Percentiles rank a stretch among this genome's conserved stretches.
These are phyloP conservation scores for Deilephila elpenor DNA, from an alignment of 2,888 invertebrate species.

Conservation along the genomic window DNA sequence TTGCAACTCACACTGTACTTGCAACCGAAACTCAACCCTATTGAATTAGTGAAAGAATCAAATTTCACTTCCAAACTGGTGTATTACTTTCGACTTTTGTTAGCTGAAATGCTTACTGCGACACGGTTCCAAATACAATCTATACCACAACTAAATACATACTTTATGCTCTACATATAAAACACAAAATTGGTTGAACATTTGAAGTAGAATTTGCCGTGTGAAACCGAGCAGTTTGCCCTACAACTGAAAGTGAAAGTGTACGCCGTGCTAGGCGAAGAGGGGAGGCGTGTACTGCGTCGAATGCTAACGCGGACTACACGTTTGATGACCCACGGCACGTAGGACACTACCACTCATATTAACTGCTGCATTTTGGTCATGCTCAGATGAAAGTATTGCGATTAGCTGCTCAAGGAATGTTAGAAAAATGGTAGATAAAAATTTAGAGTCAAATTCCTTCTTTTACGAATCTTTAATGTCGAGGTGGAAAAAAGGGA, in stretches of 20 bases:
- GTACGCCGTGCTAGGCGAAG: slow-evolving; percentile 54
- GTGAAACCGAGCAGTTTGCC: slow-evolving; percentile 63
- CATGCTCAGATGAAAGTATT: slow-evolving; percentile 57
- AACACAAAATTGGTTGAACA: not conserved
- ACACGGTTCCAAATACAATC: slow-evolving; percentile 10
- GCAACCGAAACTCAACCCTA: slow-evolving; percentile 47
- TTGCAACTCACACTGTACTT: slow-evolving; percentile 39
- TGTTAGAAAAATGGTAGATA: too few species aligned
- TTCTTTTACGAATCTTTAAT: too few species aligned
- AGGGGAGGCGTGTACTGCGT: slow-evolving; percentile 64
- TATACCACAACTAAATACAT: not conserved
- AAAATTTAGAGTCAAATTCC: too few species aligned
- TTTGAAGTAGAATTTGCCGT: slow-evolving; percentile 32
- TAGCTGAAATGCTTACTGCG: slow-evolving; percentile 38
- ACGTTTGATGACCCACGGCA: slow-evolving; percentile 73
- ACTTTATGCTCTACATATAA: not conserved
- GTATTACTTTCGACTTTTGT: slow-evolving; percentile 66
- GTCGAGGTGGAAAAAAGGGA: not conserved
- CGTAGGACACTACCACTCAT: slow-evolving; percentile 45
- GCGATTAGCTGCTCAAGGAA: not conserved
- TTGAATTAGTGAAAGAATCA: not conserved
- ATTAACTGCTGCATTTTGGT: slow-evolving; percentile 48
- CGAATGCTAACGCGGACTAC: slow-evolving; percentile 75
- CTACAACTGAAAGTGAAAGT: slow-evolving; percentile 84
- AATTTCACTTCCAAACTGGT: slow-evolving; percentile 37